A percentile compares a stretch with the other conserved stretches of the same genome.
These are phyloP conservation scores for Papilio polytes DNA, from an alignment of 1,140 invertebrate genomes.

Conservation along the genomic window DNA sequence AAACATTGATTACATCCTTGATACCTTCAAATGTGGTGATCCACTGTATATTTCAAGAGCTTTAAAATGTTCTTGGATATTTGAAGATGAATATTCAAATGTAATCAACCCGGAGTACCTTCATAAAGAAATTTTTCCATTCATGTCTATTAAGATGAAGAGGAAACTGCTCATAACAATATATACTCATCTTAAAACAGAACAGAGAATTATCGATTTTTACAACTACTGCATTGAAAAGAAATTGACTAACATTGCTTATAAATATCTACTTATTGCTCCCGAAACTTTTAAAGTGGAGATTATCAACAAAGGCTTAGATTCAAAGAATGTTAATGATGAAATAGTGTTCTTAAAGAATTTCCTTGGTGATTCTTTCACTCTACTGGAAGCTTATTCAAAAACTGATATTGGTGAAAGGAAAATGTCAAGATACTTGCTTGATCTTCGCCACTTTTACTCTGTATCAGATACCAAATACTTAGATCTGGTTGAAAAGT, in stretches of 20 bases:
- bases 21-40: conserved; percentile 54
- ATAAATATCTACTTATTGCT: conserved; percentile 49
- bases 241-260: conserved; percentile 43
- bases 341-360: conserved; percentile 24
- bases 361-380: conserved; percentile 50
- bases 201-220: conserved; percentile 44
- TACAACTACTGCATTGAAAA: conserved; percentile 49
- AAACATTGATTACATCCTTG: conserved; percentile 54
- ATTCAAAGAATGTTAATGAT: not conserved
- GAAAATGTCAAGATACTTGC: not conserved
- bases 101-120: conserved; percentile 51
- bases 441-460: conserved; percentile 47
- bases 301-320: conserved; percentile 27
- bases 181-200: conserved; percentile 48
- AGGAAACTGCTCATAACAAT: conserved; percentile 47
- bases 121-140: conserved; percentile 49
- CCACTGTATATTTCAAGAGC: conserved; percentile 52
- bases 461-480: conserved; percentile 46
- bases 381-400: conserved; percentile 44
- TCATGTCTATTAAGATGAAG: conserved; percentile 52
- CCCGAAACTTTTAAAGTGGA: conserved; percentile 48
- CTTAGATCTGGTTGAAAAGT: conserved; percentile 51
- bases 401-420: not conserved
- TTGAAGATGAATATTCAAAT: conserved; percentile 45
- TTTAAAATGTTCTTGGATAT: conserved; percentile 54